Base-by-base conservation (phyloP, 2,888 invertebrate genomes). In the Tetropium fuscum region DNA sequence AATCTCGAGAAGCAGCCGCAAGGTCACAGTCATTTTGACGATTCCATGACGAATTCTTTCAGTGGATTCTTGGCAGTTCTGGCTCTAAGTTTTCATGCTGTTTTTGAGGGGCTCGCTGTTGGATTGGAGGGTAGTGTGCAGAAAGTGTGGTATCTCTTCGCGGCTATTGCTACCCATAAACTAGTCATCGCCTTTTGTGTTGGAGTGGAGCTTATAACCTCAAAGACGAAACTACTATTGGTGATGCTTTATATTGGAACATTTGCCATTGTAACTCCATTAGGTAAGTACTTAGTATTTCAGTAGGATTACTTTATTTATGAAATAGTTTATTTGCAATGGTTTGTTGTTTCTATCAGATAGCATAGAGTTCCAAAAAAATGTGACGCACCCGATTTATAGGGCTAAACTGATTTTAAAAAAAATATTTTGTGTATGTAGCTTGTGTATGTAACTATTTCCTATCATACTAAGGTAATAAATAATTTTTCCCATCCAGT, bases 61-160 rank as follows among this genome's bases (percentile, higher is more conserved):
- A 84, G 87, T 1, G 88, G 86, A 25, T 80, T 90, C 3, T 77
- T 90, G 40, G 86, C 88, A 0, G 87, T 90, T 5, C 77, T 89
- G 40, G 90, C 90, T 0, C 75, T 90, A 3, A 88, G 88, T 30
- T 88, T 90, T 64, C 90, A 90, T 74, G 88, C 89, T 0, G 84
- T 89, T 19, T 88, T 90, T 73, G 89, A 90, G 80, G 90, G 90
- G 0, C 75, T 90, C 13, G 88, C 90, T 0, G 88, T 90, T 0
- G 90, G 90, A 0, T 74, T 90, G 10, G 88, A 89, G 70, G 83
- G 83, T 3, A 84, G 84, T 25, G 81, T 85, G 1, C 74, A 82
- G n/a, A 85, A 84, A 66, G 85, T 87, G 20, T 87, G 86, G 85
- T 87, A 88, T 66, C 77, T 89, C 32, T 87, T 88, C 49, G 85